Evolutionary conservation across 2,797 vertebrate genomes (phyloP).

Genomic region (Macropodus opercularis): DNA sequence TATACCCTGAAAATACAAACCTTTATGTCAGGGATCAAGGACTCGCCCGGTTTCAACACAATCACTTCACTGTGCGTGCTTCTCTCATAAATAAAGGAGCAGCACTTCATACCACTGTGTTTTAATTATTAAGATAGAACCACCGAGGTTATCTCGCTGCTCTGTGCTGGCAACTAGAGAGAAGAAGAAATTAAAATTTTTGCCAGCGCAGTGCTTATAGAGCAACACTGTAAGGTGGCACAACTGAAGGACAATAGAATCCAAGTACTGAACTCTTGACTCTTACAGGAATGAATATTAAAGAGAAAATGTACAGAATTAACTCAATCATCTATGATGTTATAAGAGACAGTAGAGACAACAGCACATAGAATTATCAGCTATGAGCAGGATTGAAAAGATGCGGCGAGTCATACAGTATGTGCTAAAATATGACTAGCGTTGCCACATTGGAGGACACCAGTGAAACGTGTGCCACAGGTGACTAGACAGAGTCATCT

Average conservation of each 20-base stretch:
- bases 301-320: background rate
- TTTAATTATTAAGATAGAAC: slow-evolving; percentile 81
- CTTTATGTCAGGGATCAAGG: slow-evolving; percentile 82
- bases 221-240: slow-evolving; percentile 59
- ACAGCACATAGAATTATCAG: background rate
- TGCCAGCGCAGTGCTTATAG: slow-evolving; percentile 67
- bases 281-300: background rate
- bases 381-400: background rate
- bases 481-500: slow-evolving; percentile 66
- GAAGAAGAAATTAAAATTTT: slow-evolving; percentile 63
- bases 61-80: slow-evolving; percentile 73
- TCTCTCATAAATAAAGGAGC: slow-evolving; percentile 80
- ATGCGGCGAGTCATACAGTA: background rate
- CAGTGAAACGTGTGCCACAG: slow-evolving; percentile 59
- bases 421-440: background rate
- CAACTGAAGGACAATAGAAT: slow-evolving; percentile 66
- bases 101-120: slow-evolving; percentile 77
- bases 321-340: background rate
- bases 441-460: slow-evolving; percentile 23
- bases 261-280: slow-evolving; percentile 30
- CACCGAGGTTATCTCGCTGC: slow-evolving; percentile 75
- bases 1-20: slow-evolving; percentile 77
- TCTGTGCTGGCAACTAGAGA: slow-evolving; percentile 64
- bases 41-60: slow-evolving; percentile 79
- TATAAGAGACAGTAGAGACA: background rate